phyloP scores from a whole-genome alignment of 1,140 invertebrate genomes.

The Cyphomyrmex costatus region DNA sequence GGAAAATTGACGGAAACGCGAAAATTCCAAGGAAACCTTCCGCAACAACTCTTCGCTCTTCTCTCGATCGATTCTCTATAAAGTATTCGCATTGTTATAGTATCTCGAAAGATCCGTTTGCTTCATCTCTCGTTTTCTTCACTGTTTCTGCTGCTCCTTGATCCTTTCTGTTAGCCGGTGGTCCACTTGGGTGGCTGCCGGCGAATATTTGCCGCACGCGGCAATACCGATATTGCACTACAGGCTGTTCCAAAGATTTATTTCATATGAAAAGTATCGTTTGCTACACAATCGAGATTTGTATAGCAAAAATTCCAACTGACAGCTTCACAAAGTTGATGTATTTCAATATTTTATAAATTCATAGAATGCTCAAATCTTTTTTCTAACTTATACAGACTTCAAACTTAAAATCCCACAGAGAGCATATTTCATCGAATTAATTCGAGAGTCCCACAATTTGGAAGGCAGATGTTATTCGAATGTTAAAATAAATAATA shows the following conservation, averaged over 20 bases:
- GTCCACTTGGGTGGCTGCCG: conserved; percentile 67
- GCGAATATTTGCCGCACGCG: conserved; percentile 62
- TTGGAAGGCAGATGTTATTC: not conserved
- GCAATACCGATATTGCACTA: conserved; percentile 40
- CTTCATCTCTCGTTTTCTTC: conserved; percentile 28
- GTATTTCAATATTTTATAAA: conserved; percentile 14
- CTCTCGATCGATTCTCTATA: not conserved
- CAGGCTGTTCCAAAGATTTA: conserved; percentile 40
- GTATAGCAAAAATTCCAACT: not conserved
- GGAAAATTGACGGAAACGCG: not conserved
- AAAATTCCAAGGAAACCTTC: conserved; percentile 6
- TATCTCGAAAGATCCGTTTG: conserved; percentile 11
- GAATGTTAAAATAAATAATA: conserved; percentile 32
- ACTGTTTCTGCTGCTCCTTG: conserved; percentile 15
- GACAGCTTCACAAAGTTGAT: not conserved
- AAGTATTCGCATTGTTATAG: conserved; percentile 23
- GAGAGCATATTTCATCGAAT: conserved; percentile 2
- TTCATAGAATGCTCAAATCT: conserved; percentile 7
- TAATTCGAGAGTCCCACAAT: not conserved
- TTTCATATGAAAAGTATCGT: not conserved
- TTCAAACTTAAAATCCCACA: conserved; percentile 1
- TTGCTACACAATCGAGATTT: conserved; percentile 6
- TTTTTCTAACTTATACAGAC: not conserved
- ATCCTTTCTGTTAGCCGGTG: conserved; percentile 55
- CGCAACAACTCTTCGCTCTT: conserved; percentile 6